These are phyloP conservation scores for Leucopternis melanops DNA, from an alignment of 2,113 vertebrate genomes.

Conservation along the genomic window DNA sequence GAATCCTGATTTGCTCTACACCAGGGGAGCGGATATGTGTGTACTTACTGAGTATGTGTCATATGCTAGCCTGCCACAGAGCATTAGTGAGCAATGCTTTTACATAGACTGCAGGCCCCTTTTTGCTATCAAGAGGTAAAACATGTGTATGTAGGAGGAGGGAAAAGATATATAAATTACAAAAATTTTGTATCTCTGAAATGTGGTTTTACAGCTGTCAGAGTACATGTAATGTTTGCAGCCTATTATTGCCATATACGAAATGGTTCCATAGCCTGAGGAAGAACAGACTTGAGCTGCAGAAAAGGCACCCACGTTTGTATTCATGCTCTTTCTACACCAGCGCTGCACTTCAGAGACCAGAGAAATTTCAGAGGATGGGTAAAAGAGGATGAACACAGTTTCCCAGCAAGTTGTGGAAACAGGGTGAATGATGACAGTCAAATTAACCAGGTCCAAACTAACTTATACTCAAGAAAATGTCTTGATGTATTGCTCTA, in stretches of 20 bases:
- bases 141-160: neutral
- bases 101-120: neutral
- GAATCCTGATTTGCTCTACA: neutral
- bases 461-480: neutral
- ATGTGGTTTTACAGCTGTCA: slow-evolving; percentile 30
- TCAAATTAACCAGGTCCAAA: neutral
- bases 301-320: neutral
- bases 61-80: neutral
- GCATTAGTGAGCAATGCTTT: neutral
- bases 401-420: neutral
- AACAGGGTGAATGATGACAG: neutral
- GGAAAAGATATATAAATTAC: neutral
- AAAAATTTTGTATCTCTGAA: neutral
- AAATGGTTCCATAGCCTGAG: slow-evolving; percentile 10
- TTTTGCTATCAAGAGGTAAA: slow-evolving; percentile 1
- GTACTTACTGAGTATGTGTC: neutral
- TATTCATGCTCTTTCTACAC: neutral
- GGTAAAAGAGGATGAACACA: neutral
- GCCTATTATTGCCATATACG: neutral
- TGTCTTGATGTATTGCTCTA: neutral
- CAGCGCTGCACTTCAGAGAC: neutral
- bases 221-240: neutral
- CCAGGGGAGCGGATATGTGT: neutral
- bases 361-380: neutral
- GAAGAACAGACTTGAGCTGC: neutral